phyloP scores from a whole-genome alignment of 2,888 invertebrate species.

The Drosophila pseudotalamancana region DNA sequence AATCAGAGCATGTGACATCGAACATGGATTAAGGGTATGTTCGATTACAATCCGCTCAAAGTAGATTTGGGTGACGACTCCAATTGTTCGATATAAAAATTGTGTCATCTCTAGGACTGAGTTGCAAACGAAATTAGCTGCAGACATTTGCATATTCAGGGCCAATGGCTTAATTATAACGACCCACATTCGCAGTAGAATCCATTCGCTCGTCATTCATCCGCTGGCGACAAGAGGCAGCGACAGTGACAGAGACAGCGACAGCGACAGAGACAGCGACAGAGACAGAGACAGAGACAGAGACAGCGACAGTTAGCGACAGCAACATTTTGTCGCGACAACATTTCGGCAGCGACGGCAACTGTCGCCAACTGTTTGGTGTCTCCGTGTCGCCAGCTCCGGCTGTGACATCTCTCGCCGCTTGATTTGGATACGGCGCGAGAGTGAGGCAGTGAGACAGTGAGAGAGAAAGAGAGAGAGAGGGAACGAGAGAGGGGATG shows the following conservation, averaged over 20 bases:
- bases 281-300: too few species aligned
- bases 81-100: neutral
- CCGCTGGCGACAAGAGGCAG: slow-evolving; percentile 22
- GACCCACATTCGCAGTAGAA: slow-evolving; percentile 40
- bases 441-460: neutral
- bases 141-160: slow-evolving; percentile 32
- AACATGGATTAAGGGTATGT: too few species aligned
- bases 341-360: slow-evolving; percentile 67
- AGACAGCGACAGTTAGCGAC: slow-evolving; percentile 46
- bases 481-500: too few species aligned
- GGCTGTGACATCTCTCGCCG: slow-evolving; percentile 34
- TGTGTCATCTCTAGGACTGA: neutral
- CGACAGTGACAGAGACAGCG: slow-evolving; percentile 28
- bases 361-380: slow-evolving; percentile 76
- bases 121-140: slow-evolving; percentile 11
- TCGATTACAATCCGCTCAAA: too few species aligned
- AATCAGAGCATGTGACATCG: too few species aligned
- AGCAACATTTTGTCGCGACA: slow-evolving; percentile 73
- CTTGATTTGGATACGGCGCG: slow-evolving; percentile 71
- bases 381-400: slow-evolving; percentile 43
- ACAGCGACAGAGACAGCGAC: slow-evolving; percentile 34
- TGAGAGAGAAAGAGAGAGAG: neutral
- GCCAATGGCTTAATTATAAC: slow-evolving; percentile 47
- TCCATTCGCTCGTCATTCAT: slow-evolving; percentile 50
- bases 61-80: too few species aligned